These are phyloP conservation scores for Trichechus manatus DNA, from an alignment of 2,113 vertebrate species.

Conservation along the genomic window DNA sequence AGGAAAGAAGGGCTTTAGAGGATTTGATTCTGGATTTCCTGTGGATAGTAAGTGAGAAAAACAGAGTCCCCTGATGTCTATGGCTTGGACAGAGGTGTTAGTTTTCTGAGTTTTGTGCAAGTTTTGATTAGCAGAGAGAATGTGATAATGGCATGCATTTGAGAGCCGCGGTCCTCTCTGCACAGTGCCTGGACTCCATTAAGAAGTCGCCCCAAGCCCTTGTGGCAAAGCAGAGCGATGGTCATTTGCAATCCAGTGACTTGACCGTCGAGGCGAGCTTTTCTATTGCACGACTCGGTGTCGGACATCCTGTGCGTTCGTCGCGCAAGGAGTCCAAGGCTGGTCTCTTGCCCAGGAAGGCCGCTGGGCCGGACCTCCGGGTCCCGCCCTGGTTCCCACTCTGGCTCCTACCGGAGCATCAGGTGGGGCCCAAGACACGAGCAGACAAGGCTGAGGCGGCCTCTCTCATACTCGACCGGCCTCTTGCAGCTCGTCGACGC, in stretches of 20 bases:
- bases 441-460: background rate
- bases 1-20: background rate
- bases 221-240: background rate
- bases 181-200: background rate
- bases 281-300: background rate
- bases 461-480: background rate
- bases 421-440: constrained; percentile 58
- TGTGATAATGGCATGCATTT: background rate
- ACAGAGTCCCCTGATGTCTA: background rate
- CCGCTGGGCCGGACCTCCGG: constrained; percentile 52
- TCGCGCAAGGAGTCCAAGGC: constrained; percentile 58
- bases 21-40: background rate
- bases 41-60: background rate
- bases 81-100: background rate
- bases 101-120: background rate
- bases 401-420: constrained; percentile 43
- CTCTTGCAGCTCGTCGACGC: background rate
- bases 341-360: constrained; percentile 45
- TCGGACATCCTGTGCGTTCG: background rate
- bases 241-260: background rate
- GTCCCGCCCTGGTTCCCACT: constrained; percentile 66
- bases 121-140: background rate
- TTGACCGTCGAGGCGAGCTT: background rate
- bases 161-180: background rate
- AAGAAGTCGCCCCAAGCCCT: background rate